Evolutionary conservation across 1,140 invertebrate genomes (phyloP).

Genomic region (Fopius arisanus): DNA sequence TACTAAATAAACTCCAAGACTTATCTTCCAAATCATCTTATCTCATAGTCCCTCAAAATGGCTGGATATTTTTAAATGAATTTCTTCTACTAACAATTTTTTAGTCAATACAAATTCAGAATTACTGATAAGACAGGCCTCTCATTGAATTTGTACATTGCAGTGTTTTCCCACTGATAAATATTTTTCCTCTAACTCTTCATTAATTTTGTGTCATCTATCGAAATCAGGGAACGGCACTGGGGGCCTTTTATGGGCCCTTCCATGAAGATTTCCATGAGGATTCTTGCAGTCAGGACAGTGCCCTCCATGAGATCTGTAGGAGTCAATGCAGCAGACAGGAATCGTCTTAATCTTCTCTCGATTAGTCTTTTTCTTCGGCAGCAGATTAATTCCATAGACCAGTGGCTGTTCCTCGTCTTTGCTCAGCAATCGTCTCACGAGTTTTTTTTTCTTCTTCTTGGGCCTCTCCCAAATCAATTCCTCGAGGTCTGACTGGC

Average conservation of each 20-base stretch:
- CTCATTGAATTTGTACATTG: no score
- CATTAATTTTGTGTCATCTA: conserved; percentile 31
- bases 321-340: conserved; percentile 46
- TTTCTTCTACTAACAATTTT: background rate
- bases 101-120: no score
- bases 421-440: background rate
- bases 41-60: background rate
- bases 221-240: conserved; percentile 48
- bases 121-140: no score
- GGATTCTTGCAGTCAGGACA: conserved; percentile 35
- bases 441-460: conserved; percentile 10
- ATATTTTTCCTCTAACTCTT: background rate
- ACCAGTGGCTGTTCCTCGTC: conserved; percentile 33
- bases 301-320: conserved; percentile 38
- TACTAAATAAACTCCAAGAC: background rate
- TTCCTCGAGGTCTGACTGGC: background rate
- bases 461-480: background rate
- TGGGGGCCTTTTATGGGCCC: conserved; percentile 35
- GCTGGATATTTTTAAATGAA: background rate
- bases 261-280: background rate
- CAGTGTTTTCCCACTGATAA: background rate
- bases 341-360: conserved; percentile 44
- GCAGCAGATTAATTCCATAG: conserved; percentile 29
- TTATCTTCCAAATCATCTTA: no score
- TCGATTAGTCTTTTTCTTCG: conserved; percentile 37